Evolutionary conservation across 2,888 invertebrate species (phyloP), one percentile per base, ranked within the genome.

Genomic region (Dione vanillae): DNA sequence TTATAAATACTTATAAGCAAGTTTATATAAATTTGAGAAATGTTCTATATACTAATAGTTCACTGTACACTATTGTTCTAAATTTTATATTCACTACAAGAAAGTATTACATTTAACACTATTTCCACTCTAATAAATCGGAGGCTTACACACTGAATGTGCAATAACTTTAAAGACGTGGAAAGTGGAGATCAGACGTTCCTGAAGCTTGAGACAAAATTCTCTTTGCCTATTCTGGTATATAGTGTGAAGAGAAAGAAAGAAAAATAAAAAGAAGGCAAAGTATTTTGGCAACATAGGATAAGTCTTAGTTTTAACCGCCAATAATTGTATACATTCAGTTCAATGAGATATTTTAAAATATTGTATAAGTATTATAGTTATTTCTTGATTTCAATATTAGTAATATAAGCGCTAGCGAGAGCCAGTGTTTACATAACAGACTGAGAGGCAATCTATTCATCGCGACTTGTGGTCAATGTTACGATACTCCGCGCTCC

Each of bases 381-480:
- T 14, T 27, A 45, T 27, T 61, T n/a, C 11, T 14, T n/a, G 43
- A n/a, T 61, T 59, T 20, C 20, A 61, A 61, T 61, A 27, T 16
- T 11, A 35, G 27, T 35, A 27, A n/a, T 45, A 45, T 35, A 10
- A 61, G 35, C 45, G 27, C 11, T 11, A 35, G 61, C 61, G 56
- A 10, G 56, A 56, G 19, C 19, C 10, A 37, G 41, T 67, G 66
- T 67, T 70, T 66, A 67, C 45, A 62, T 62, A 70, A 70, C 19
- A 70, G 43, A 41, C 45, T 12, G 54, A 45, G 40, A 51, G 41
- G 27, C 47, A 58, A 67, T 61, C 59, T 35, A 45, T 61, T 12
- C 45, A 61, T 56, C 56, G 16, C 37, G 16, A 37, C 11, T 16
- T 56, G 37, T 56, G 56, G 56, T 56, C 56, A 56, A 40, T 56